Percentiles rank a stretch among this genome's conserved stretches.
Conservation (phyloP, 2,113 vertebrate species). For the Hirundichthys speculiger region DNA sequence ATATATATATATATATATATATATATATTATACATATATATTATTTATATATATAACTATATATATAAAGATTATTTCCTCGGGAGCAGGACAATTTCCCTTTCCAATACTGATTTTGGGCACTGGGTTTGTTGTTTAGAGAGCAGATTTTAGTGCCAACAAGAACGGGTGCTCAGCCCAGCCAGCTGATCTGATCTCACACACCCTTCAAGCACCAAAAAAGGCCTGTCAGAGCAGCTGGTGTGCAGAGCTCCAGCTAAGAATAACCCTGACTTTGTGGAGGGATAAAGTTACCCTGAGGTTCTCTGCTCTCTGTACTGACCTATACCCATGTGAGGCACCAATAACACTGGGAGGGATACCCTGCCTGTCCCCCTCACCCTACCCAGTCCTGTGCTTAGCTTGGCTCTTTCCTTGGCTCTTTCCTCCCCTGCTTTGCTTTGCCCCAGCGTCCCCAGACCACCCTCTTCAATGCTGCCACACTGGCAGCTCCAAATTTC, state of each 20-base stretch:
- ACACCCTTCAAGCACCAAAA: slow-evolving; percentile 67
- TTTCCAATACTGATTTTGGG: background rate
- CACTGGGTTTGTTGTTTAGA: slow-evolving; percentile 17
- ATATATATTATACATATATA: no score
- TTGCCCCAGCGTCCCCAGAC: slow-evolving; percentile 44
- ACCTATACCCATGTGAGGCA: slow-evolving; percentile 78
- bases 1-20: background rate
- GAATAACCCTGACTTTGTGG: slow-evolving; percentile 74
- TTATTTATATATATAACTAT: no score
- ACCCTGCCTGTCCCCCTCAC: slow-evolving; percentile 32
- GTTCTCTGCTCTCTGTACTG: slow-evolving; percentile 53
- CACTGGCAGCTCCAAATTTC: slow-evolving; percentile 64
- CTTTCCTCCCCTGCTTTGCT: slow-evolving; percentile 46
- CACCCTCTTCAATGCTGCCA: slow-evolving; percentile 68
- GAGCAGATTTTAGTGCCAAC: slow-evolving; percentile 10
- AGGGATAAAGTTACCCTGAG: slow-evolving; percentile 76
- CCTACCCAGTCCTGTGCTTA: slow-evolving; percentile 51
- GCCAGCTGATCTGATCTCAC: slow-evolving; percentile 41
- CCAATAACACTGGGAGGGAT: slow-evolving; percentile 65
- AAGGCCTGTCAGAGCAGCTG: slow-evolving; percentile 74
- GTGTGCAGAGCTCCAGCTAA: slow-evolving; percentile 70
- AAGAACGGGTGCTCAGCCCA: slow-evolving; percentile 23
- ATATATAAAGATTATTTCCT: slow-evolving; percentile 5
- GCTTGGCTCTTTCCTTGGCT: slow-evolving; percentile 48
- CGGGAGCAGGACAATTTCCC: no score